Base-by-base conservation (phyloP, 2,888 invertebrate genomes). In the Abrostola triplasia region DNA sequence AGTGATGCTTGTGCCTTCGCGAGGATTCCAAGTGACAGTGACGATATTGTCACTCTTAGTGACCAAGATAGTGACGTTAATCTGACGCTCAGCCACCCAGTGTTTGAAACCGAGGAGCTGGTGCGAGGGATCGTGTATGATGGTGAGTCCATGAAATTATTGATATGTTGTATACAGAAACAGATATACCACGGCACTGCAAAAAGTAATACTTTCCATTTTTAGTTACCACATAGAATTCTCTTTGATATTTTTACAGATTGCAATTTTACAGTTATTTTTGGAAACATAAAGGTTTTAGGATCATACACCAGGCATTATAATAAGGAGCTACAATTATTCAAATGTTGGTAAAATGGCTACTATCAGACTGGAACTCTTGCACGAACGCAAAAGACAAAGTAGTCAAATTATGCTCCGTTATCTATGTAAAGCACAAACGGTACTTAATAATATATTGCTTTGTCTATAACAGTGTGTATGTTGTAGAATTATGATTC, bases 91-190 rank as follows among this genome's bases (percentile, higher is more conserved):
- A 87, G 84, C 59, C 95, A 96, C 84, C 84, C 91, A 12, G 91
- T 95, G 70, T 96, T 95, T 76, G 94, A 94, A 54, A 88, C 93
- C 35, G 91, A 93, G 11, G 92, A 90, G 79, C 83, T 96, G 76
- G 95, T 95, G 50, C 86, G 93, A 66, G 95, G 95, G 69, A 92
- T 96, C 59, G 86, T 91, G 52, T 95, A 95, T 85, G 95, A 95
- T 87, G 95, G 96, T 96, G 85, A 93, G 94, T 90, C 12, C 1
- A 49, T 24, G 4, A 24, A 24, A 24, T 24, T 2, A 24, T 24
- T 24, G 1, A 24, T 24, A 2, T 24, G 24, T 24, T 24, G 24
- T 4, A 24, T 24, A 24, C 24, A 24, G 24, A 24, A 24, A 24
- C 24, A 24, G 24, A 24, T 24, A 24, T 24, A 24, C 24, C 24